Base-by-base conservation (phyloP, 2,113 vertebrate species). In the Pseudopipra pipra region DNA sequence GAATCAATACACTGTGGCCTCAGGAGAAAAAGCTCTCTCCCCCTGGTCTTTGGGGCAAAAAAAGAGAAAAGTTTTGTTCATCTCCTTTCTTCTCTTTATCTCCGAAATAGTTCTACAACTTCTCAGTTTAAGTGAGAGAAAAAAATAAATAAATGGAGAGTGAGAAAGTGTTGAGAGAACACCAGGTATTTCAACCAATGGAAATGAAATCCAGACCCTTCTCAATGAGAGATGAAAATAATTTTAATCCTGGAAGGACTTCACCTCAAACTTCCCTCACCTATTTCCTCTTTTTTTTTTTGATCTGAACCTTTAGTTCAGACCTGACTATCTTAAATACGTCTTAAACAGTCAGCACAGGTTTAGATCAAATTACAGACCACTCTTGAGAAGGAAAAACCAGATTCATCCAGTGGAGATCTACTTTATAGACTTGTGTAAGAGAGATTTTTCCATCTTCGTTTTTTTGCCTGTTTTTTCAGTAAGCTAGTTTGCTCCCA, bases 1-100 rank as follows among this genome's bases (percentile, higher is more conserved):
- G 94, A 98, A 98, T 99, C 98, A 98, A 98, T 98, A 98, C 93
- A 52, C 85, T 79, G 85, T 73, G 96, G 97, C 95, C 97, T 96
- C 90, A 41, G 85, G 97, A 97, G 97, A 96, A 94, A 97, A 91
- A 80, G 75, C 89, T 82, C 78, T 85, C 54, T 95, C 93, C 91
- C 93, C 56, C 31, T 68, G 72, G 85, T 91, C 59, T 79, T 77
- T 44, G 72, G 82, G 83, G 55, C 51, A 35, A 75, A 78, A 58
- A 52, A 63, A 22, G 11, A 24, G 8, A 47, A 72, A 61, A 81
- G 18, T 79, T 89, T 66, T 24, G 17, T 37, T 52, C 35, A 70
- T 56, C 28, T 68, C 35, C 30, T 74, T 37, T 79, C 19, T 15
- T 82, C 41, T 58, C 39, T 91, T 70, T 37, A 43, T 84, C 79